These are phyloP conservation scores for Medauroidea extradentata DNA, from an alignment of 1,140 invertebrate genomes.

Conservation along the genomic window DNA sequence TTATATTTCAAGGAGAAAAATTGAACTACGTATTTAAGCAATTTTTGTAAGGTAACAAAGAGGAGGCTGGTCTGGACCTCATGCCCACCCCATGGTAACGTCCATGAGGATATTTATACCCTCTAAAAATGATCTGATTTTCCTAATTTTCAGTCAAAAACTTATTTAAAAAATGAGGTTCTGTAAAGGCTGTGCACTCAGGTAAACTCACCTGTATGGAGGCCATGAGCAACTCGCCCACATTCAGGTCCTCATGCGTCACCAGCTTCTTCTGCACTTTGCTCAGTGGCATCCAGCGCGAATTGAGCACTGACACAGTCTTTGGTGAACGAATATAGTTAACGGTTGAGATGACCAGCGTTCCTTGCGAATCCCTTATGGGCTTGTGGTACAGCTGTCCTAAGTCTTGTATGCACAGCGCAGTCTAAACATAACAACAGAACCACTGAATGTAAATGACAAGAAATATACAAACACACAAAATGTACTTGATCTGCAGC, in stretches of 20 bases:
- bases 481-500: background rate
- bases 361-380: conserved; percentile 79
- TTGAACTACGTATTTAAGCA: too few relatives aligned
- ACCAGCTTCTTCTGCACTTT: conserved; percentile 58
- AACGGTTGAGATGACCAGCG: conserved; percentile 83
- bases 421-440: conserved; percentile 50
- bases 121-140: too few relatives aligned
- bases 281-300: conserved; percentile 80
- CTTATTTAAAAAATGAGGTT: too few relatives aligned
- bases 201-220: conserved; percentile 73
- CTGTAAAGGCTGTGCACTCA: too few relatives aligned
- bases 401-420: conserved; percentile 84
- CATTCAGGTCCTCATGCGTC: conserved; percentile 64
- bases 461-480: background rate
- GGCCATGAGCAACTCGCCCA: conserved; percentile 75
- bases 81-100: too few relatives aligned
- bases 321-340: conserved; percentile 81
- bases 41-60: too few relatives aligned
- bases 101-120: too few relatives aligned
- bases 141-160: too few relatives aligned
- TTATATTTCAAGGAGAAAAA: too few relatives aligned
- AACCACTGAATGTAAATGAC: background rate
- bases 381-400: conserved; percentile 91
- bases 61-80: too few relatives aligned
- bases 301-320: conserved; percentile 76